A percentile compares a stretch with the other conserved stretches of the same genome.
These are phyloP conservation scores for Sorex maritimensis DNA, from an alignment of 2,797 vertebrate genomes.

Conservation along the genomic window DNA sequence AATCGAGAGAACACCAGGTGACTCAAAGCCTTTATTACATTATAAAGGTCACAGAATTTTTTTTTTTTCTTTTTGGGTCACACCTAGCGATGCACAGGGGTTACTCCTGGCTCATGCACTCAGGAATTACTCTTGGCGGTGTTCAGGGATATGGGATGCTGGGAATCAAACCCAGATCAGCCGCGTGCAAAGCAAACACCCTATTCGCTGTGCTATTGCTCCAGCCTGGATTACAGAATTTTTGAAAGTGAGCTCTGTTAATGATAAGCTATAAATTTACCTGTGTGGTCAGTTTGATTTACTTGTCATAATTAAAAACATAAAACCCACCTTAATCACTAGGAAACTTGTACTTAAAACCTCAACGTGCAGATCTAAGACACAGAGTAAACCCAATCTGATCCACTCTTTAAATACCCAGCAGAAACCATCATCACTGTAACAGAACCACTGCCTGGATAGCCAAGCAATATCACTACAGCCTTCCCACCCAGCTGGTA, in stretches of 20 bases:
- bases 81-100: no score
- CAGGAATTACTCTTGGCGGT: no score
- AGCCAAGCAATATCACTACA: constrained; percentile 30
- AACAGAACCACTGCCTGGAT: background rate
- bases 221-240: no score
- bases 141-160: no score
- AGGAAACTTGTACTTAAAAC: constrained; percentile 59
- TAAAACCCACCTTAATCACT: constrained; percentile 25
- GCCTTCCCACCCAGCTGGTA: background rate
- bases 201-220: no score
- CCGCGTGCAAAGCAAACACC: no score
- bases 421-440: background rate
- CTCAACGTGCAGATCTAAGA: background rate
- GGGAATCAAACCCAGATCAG: no score
- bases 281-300: background rate
- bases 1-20: constrained; percentile 27
- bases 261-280: constrained; percentile 48
- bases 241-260: background rate
- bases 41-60: background rate
- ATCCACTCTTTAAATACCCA: no score
- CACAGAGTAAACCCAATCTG: background rate
- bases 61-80: no score
- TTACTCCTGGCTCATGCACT: no score
- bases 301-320: constrained; percentile 12
- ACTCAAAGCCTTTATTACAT: constrained; percentile 8